Evolutionary conservation across 1,140 invertebrate genomes (phyloP).

Genomic region (Meloidogyne chitwoodi): DNA sequence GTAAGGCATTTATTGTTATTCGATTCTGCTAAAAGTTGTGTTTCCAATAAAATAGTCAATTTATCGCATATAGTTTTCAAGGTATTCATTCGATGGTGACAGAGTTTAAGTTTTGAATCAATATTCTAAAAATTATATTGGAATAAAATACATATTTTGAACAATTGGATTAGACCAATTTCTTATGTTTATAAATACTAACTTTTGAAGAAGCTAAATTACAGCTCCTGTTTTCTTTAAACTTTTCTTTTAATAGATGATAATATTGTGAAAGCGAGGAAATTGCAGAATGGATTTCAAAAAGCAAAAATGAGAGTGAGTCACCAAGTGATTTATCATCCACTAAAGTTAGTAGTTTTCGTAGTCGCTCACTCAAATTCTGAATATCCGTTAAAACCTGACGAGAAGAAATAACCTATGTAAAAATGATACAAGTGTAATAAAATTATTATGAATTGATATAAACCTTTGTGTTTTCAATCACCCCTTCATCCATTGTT

Average conservation of each 20-base stretch:
- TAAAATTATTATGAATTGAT: background rate
- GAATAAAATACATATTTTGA: no score
- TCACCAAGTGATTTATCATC: slow-evolving; percentile 2
- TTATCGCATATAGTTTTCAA: slow-evolving; percentile 34
- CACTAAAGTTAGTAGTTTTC: slow-evolving; percentile 1
- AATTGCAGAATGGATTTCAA: background rate
- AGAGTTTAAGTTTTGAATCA: slow-evolving; percentile 23
- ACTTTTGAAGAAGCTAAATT: background rate
- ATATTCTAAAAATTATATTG: slow-evolving; percentile 27
- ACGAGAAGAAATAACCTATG: background rate
- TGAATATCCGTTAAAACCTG: background rate
- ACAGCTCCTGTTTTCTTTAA: background rate
- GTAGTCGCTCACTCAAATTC: background rate
- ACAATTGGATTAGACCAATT: no score
- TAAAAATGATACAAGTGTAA: background rate
- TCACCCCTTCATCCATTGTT: background rate
- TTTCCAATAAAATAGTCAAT: slow-evolving; percentile 21
- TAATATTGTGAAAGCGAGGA: background rate
- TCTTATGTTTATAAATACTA: no score
- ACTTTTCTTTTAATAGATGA: background rate
- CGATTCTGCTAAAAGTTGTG: background rate
- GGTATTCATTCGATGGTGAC: slow-evolving; percentile 36
- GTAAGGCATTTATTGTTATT: background rate
- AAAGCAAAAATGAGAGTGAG: background rate
- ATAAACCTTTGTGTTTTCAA: background rate